Evolutionary conservation across 2,113 vertebrate species (phyloP).

Genomic region (Centropus unirufus): DNA sequence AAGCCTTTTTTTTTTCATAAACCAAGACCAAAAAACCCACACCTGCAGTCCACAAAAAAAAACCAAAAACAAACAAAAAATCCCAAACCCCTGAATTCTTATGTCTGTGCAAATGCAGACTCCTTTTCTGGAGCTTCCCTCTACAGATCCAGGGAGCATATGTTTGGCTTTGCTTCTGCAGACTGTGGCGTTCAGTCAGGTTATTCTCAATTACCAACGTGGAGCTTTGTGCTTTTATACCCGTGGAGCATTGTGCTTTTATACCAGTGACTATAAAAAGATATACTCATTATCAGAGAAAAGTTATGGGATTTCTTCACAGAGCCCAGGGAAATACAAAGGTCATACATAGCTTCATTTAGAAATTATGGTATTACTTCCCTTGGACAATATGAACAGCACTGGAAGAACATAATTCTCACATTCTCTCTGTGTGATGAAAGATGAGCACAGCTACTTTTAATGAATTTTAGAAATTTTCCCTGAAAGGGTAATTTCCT

Average conservation of each 20-base stretch:
- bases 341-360: not conserved
- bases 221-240: not conserved
- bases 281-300: rapidly evolving
- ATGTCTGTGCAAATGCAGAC: not conserved
- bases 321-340: not conserved
- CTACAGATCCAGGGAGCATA: not conserved
- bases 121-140: not conserved
- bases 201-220: not conserved
- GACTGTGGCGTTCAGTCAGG: not conserved
- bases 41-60: too few relatives aligned
- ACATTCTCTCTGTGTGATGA: not conserved
- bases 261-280: not conserved
- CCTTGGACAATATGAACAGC: not conserved
- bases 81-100: not conserved
- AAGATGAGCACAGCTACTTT: not conserved
- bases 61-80: too few relatives aligned
- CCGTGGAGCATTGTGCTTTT: not conserved
- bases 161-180: not conserved
- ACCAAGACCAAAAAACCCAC: not conserved
- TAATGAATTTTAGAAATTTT: not conserved
- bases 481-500: not conserved
- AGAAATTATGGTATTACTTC: not conserved
- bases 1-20: not conserved
- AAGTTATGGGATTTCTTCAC: not conserved
- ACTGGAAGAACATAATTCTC: not conserved